phyloP scores from a whole-genome alignment of 2,888 invertebrate genomes.

The Acrobasis consociella region DNA sequence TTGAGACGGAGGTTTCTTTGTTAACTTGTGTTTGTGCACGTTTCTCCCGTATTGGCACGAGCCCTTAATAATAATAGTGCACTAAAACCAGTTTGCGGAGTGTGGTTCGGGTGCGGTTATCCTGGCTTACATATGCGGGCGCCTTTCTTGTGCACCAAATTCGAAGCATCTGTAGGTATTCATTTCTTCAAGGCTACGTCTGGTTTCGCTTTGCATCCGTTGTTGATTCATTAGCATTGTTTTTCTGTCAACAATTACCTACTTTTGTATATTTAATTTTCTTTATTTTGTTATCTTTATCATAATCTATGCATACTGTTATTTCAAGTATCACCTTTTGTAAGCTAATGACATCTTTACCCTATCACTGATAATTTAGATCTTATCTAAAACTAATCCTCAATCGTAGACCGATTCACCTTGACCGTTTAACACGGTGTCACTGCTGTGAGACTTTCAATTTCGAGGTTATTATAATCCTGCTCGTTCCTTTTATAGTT shows the following conservation, averaged over 20 bases:
- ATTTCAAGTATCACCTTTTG: not conserved
- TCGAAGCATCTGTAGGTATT: conserved; percentile 51
- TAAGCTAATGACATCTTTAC: not conserved
- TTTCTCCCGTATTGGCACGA: conserved; percentile 78
- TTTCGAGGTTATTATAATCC: conserved; percentile 67
- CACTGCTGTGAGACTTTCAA: conserved; percentile 63
- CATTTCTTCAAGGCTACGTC: conserved; percentile 37
- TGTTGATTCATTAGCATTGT: conserved; percentile 25
- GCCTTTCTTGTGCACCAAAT: conserved; percentile 66
- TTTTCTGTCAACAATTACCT: conserved; percentile 35
- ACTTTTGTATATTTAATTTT: conserved; percentile 26
- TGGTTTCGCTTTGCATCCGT: conserved; percentile 34
- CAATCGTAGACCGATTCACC: conserved; percentile 56
- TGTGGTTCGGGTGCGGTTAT: conserved; percentile 75
- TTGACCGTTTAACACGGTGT: conserved; percentile 64
- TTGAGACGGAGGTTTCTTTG: conserved; percentile 59
- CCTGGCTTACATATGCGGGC: conserved; percentile 74
- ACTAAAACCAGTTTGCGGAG: conserved; percentile 79
- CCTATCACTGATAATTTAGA: not conserved
- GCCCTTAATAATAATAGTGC: conserved; percentile 81
- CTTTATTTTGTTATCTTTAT: conserved; percentile 18
- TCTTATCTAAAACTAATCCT: conserved; percentile 37
- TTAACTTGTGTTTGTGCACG: conserved; percentile 64
- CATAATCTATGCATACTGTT: not conserved
- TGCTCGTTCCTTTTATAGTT: conserved; percentile 48